phyloP scores from a whole-genome alignment of 2,888 invertebrate species.

The Drosophila tanythrix region DNA sequence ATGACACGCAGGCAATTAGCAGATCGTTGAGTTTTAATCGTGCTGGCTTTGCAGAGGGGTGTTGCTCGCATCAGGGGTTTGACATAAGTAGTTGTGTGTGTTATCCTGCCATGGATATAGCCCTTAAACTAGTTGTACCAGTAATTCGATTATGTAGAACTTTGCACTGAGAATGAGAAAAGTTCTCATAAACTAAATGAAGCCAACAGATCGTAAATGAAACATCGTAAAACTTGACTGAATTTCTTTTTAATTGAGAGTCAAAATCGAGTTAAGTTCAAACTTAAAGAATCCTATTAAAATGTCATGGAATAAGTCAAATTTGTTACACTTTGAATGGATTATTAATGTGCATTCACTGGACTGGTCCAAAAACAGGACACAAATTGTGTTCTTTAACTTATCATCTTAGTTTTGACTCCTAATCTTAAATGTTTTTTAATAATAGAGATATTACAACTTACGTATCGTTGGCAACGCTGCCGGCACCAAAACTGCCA shows the following conservation, averaged over 20 bases:
- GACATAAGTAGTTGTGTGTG: slow-evolving; percentile 9
- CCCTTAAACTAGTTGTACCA: not conserved
- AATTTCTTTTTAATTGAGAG: not conserved
- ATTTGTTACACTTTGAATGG: not conserved
- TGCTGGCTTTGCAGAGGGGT: slow-evolving; percentile 7
- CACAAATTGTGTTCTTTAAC: not conserved
- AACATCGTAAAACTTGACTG: not conserved
- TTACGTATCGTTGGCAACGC: slow-evolving; percentile 86
- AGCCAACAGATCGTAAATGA: not conserved
- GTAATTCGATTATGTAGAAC: slow-evolving; percentile 4
- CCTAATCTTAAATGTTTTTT: not conserved
- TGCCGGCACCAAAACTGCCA: slow-evolving; percentile 85
- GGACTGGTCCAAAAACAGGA: not conserved
- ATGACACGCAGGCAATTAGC: slow-evolving; percentile 84
- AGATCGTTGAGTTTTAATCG: slow-evolving; percentile 74
- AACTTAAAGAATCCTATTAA: not conserved
- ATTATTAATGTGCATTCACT: not conserved
- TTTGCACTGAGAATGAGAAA: no score
- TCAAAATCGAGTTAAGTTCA: not conserved
- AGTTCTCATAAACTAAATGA: not conserved
- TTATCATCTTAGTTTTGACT: not conserved
- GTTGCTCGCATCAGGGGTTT: not conserved
- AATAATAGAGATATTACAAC: slow-evolving; percentile 55
- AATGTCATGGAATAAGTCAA: not conserved
- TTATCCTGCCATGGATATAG: slow-evolving; percentile 12